Evolutionary conservation across 2,113 vertebrate genomes (phyloP).

Genomic region (Spilogale gracilis): DNA sequence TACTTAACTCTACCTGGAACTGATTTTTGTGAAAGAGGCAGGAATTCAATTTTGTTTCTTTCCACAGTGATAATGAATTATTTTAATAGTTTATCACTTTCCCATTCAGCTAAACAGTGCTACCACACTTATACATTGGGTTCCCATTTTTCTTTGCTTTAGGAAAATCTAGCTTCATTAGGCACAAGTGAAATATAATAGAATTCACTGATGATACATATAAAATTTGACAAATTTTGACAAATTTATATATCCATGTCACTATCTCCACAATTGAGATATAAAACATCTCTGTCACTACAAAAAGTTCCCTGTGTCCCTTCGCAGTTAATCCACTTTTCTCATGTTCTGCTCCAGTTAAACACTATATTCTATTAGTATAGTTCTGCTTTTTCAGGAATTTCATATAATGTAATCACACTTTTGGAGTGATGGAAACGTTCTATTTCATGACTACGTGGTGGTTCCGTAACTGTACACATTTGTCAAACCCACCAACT

Average conservation of each 20-base stretch:
- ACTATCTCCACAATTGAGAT: not conserved
- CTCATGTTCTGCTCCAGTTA: not conserved
- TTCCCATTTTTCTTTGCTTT: not conserved
- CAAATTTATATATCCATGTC: not conserved
- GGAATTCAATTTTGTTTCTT: not conserved
- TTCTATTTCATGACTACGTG: not conserved
- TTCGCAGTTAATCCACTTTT: not conserved
- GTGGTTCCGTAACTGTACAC: not conserved
- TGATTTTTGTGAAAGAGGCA: not conserved
- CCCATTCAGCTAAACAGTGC: not conserved
- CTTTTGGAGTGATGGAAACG: not conserved
- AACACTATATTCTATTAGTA: not conserved
- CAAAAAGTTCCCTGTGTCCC: not conserved
- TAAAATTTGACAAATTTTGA: not conserved
- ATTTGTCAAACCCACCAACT: not conserved
- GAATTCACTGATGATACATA: not conserved
- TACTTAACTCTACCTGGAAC: not conserved
- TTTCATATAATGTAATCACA: not conserved
- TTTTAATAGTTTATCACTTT: conserved; percentile 22
- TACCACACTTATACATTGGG: not conserved
- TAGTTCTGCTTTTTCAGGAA: not conserved
- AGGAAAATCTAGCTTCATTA: not conserved
- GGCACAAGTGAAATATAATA: not conserved
- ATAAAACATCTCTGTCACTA: not conserved
- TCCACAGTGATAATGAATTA: not conserved